These are phyloP conservation scores for Tyrophagus putrescentiae DNA, from an alignment of 1,140 invertebrate species.

Conservation along the genomic window DNA sequence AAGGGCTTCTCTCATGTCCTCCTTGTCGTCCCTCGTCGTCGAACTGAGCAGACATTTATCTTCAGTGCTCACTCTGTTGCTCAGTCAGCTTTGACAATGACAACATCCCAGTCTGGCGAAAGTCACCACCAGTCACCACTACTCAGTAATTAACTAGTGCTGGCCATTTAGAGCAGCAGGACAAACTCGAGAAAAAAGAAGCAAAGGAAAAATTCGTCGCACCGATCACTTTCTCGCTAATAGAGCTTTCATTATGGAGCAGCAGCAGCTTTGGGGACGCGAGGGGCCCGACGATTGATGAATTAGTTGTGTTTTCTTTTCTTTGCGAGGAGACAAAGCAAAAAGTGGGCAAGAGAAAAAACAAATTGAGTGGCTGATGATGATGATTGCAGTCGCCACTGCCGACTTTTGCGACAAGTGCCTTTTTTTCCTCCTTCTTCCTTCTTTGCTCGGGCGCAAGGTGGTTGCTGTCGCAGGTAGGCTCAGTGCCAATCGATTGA, in stretches of 20 bases:
- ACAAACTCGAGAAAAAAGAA: too few relatives aligned
- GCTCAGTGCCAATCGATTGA: conserved; percentile 12
- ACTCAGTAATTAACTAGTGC: too few relatives aligned
- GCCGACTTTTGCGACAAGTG: conserved; percentile 7
- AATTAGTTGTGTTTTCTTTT: not conserved
- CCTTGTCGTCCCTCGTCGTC: not conserved
- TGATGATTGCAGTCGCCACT: not conserved
- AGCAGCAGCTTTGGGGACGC: not conserved
- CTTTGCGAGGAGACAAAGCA: conserved; percentile 5
- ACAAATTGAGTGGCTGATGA: not conserved
- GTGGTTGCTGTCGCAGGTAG: too few relatives aligned
- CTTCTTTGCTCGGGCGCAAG: conserved; percentile 9
- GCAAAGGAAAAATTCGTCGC: conserved; percentile 6
- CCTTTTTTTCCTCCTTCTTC: too few relatives aligned
- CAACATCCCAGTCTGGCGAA: conserved; percentile 5
- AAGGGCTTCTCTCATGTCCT: too few relatives aligned
- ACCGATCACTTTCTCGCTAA: conserved; percentile 4
- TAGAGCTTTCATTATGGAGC: too few relatives aligned
- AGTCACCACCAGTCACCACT: too few relatives aligned
- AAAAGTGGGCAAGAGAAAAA: too few relatives aligned
- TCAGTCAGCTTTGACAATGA: too few relatives aligned
- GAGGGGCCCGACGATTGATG: conserved; percentile 4
- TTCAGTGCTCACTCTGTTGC: too few relatives aligned
- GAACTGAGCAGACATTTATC: not conserved
- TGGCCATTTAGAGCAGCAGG: too few relatives aligned